Conservation (phyloP, 2,113 vertebrate genomes). For the Pantherophis guttatus region DNA sequence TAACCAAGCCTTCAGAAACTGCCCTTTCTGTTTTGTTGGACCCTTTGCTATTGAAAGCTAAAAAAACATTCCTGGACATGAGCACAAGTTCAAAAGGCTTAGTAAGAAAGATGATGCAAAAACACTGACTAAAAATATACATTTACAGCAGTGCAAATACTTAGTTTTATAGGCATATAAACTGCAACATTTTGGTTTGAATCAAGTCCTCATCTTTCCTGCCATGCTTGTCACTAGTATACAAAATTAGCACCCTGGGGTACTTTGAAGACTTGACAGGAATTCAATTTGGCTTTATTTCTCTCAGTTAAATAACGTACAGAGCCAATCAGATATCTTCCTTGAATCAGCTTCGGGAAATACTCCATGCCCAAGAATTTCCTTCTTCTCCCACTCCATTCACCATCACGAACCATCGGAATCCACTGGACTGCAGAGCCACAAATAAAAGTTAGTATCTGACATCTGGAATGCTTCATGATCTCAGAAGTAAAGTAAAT, state of each 20-base stretch:
- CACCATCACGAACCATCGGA: conserved; percentile 41
- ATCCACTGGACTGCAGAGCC: conserved; percentile 24
- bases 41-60: conserved; percentile 54
- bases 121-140: conserved; percentile 75
- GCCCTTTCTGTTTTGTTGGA: conserved; percentile 67
- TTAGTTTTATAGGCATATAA: conserved; percentile 69
- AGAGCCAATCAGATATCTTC: conserved; percentile 61
- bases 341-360: conserved; percentile 39
- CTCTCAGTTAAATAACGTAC: conserved; percentile 61
- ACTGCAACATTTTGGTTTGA: conserved; percentile 68
- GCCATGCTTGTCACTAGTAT: conserved; percentile 66
- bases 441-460: conserved; percentile 47
- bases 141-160: conserved; percentile 71
- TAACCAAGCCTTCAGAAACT: conserved; percentile 71
- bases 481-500: conserved; percentile 33
- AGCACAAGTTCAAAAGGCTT: conserved; percentile 58
- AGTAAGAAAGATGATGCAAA: conserved; percentile 49
- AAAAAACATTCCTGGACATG: conserved; percentile 46
- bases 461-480: conserved; percentile 11
- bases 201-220: conserved; percentile 65
- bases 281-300: conserved; percentile 57
- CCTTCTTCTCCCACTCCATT: background rate
- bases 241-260: conserved; percentile 66
- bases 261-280: conserved; percentile 58
- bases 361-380: conserved; percentile 22